Base-by-base conservation (phyloP, 2,113 vertebrate genomes). In the Lepidothrix coronata region DNA sequence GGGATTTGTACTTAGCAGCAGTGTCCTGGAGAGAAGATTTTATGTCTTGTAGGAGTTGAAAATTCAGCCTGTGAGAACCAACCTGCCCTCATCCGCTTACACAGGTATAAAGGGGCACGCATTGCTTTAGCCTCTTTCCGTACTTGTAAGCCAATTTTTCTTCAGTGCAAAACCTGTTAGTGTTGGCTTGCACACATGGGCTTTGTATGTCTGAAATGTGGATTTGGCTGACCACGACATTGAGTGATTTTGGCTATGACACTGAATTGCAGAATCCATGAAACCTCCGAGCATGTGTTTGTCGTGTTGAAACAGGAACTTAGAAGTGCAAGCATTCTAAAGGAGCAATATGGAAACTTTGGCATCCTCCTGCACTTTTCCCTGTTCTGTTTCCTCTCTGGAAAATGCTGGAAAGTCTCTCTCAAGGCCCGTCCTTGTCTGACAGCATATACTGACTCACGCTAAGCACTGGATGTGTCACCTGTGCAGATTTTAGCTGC, bases 71-170 rank as follows among this genome's bases (percentile, higher is more conserved):
- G 35, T 55, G 44, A 41, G 58, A 85, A 33, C 5, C 52, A 55
- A 18, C 27, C 46, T 66, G 33, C 1, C 1, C 43, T 76, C 31
- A 51, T 31, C 43, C 1, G 2, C 54, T 91, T 37, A 58, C 23
- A 12, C 0, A 1, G 20, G 33, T 14, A 61, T 49, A 75, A 19
- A 54, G 49, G 33, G 35, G 12, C 22, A 35, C 35, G 8, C 10
- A 7, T 1, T 0, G 1, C 15, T 65, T 70, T 35, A 63, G 20
- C 14, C 6, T 63, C 61, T 31, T 30, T 35, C 54, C 1, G 0
- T 31, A 4, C 2, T 31, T 44, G 2, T 4, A 54, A 94, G 25
- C 28, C 31, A 62, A 4, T 55, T 73, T 52, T 70, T 33, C 43
- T 85, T 46, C 75, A 25, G 17, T 30, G n/a, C 16, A 83, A 76